Base-by-base conservation (phyloP, 2,113 vertebrate genomes). In the Etheostoma cragini region DNA sequence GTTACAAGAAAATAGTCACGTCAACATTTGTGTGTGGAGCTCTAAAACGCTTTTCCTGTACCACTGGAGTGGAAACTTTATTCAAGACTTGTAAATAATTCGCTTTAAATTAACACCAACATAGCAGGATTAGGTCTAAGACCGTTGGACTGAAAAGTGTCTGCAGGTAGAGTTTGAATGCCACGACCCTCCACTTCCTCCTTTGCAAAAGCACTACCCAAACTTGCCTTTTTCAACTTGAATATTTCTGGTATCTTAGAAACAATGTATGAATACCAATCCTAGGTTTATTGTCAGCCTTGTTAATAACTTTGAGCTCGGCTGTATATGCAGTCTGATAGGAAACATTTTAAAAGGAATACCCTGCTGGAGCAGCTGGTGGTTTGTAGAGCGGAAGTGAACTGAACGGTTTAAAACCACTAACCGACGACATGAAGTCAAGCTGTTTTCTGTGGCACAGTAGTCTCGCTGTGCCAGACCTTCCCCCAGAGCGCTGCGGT, bases 381-480 rank as follows among this genome's bases (percentile, higher is more conserved):
- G 78, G 52, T 72, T 72, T 72, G 38, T 16, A 5, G 65, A 69
- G 71, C 13, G 88, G 86, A 89, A 85, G 46, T 79, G 53, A 74
- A 85, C 3, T 7, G 24, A 4, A 52, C 61, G 17, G 78, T 72
- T 82, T 47, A 46, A 81, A 83, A 72, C 83, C 79, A 74, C 90
- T 3, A 82, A 83, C 83, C 74, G 66, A 49, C 35, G 4, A 0
- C 26, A 13, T 0, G 30, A 76, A 64, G 66, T 50, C 58, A 5
- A 53, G 61, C 14, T 53, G n/a, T 38, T 24, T 63, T 67, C 56
- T 35, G 73, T 53, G 74, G 45, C 76, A 58, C 65, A 65, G 24
- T 54, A 58, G 38, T 38, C 38, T 38, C 38, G 8, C 38, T 10
- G 10, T 10, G 38, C 38, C 38, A 38, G 38, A 10, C 8, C 38